Base-by-base conservation (phyloP, 2,888 invertebrate genomes). In the Sinotaia quadrata region DNA sequence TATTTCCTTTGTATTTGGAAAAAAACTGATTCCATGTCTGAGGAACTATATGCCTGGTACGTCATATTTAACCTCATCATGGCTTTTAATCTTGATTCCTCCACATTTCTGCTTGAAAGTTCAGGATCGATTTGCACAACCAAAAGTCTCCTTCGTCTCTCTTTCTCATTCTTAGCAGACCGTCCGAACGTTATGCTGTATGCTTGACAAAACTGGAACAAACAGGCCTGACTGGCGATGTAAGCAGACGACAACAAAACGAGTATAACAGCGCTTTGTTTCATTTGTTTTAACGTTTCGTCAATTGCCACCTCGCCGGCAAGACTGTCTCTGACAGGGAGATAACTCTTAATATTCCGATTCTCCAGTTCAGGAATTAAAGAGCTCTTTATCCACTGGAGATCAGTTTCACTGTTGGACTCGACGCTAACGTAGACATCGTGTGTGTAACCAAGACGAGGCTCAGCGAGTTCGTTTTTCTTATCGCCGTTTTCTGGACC, bases 371-470 rank as follows among this genome's bases (percentile, higher is more conserved):
- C 24, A 0, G 51, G 62, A 4, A 62, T 24, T 37, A 62, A 31
- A 7, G 36, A n/a, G 27, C 27, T 8, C 34, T 12, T 52, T 37
- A 62, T 52, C 62, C 62, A 62, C 34, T 27, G n/a, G 7, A 15
- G n/a, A 37, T 62, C 62, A 8, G 34, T 52, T 5, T 36, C 62
- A 27, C 37, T 62, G 52, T 36, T 36, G 27, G n/a, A 21, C n/a
- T n/a, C n/a, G 21, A 29, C 4, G 37, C 62, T 62, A 52, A 62
- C 52, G 52, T 37, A 62, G 52, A 62, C 52, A 52, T 62, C 52
- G 24, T 24, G 37, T 18, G 7, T 21, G 3, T n/a, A 49, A 27
- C 34, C 18, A n/a, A n/a, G n/a, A n/a, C n/a, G n/a, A n/a, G n/a
- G n/a, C n/a, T n/a, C n/a, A n/a, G n/a, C n/a, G n/a, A n/a, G n/a